phyloP scores from a whole-genome alignment of 2,888 invertebrate genomes.

The Apodemia zela region DNA sequence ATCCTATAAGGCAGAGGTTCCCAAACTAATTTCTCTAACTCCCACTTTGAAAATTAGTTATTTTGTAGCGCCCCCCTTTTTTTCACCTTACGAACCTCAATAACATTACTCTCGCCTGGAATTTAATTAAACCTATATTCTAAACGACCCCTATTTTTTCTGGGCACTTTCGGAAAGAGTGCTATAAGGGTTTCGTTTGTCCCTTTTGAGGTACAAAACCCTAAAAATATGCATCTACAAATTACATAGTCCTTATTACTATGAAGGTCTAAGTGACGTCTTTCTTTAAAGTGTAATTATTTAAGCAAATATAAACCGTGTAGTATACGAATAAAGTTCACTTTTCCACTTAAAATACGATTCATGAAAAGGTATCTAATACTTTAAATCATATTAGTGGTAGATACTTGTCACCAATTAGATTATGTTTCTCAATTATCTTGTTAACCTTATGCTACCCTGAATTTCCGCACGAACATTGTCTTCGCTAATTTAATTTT shows the following conservation, averaged over 20 bases:
- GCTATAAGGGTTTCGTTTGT: too few relatives aligned
- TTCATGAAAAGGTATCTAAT: neutral
- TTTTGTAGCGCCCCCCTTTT: too few relatives aligned
- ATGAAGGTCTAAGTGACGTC: neutral
- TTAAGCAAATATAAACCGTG: neutral
- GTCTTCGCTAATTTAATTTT: neutral
- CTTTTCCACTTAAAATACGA: neutral
- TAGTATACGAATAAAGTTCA: neutral
- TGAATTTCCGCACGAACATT: slow-evolving; percentile 1
- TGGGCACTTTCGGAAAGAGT: too few relatives aligned
- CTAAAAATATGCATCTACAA: too few relatives aligned
- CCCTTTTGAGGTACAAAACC: too few relatives aligned
- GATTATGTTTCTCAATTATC: slow-evolving; percentile 2
- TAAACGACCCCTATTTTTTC: too few relatives aligned
- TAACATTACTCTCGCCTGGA: too few relatives aligned
- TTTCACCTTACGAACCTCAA: too few relatives aligned
- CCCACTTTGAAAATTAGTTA: too few relatives aligned
- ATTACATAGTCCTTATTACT: neutral
- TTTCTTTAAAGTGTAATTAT: neutral
- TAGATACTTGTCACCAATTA: slow-evolving; percentile 5
- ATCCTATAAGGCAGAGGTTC: too few relatives aligned
- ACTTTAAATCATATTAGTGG: slow-evolving; percentile 10
- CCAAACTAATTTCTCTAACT: too few relatives aligned
- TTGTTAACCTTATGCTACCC: neutral
- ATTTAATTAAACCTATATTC: too few relatives aligned